Evolutionary conservation across 2,888 invertebrate genomes (phyloP).

Genomic region (Chelonus formosanus): DNA sequence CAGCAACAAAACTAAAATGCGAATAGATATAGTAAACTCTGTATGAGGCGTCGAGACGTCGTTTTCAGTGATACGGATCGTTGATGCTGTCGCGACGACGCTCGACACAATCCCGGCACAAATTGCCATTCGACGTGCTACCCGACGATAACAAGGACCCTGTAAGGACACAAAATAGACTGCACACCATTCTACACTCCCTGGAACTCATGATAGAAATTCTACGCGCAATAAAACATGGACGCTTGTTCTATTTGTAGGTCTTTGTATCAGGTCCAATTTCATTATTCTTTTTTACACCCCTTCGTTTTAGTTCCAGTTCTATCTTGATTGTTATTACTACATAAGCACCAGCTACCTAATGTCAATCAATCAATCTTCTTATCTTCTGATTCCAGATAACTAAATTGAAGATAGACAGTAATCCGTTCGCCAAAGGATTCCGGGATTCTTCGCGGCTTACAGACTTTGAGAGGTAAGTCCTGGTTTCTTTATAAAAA

Average conservation of each 20-base stretch:
- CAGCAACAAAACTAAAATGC: constrained; percentile 6
- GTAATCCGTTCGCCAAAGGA: constrained; percentile 86
- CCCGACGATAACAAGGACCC: constrained; percentile 45
- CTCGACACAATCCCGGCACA: constrained; percentile 45
- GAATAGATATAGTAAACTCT: constrained; percentile 18
- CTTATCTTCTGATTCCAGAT: constrained; percentile 69
- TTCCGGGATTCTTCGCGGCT: constrained; percentile 84
- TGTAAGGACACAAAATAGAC: constrained; percentile 12
- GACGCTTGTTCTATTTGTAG: constrained; percentile 1
- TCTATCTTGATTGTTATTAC: not conserved
- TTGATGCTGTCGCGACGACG: constrained; percentile 43
- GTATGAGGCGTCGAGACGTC: constrained; percentile 36
- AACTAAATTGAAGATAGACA: constrained; percentile 85
- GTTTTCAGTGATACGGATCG: constrained; percentile 46
- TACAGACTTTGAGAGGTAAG: constrained; percentile 78
- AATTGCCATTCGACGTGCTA: constrained; percentile 47
- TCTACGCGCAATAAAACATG: constrained; percentile 32
- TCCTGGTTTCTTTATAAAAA: constrained; percentile 36
- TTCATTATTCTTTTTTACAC: constrained; percentile 24
- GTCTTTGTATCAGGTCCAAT: constrained; percentile 29
- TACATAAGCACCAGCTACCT: not conserved
- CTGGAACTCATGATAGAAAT: constrained; percentile 25
- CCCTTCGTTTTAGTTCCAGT: constrained; percentile 13
- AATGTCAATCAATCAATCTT: constrained; percentile 34
- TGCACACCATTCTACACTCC: constrained; percentile 3